Evolutionary conservation across 1,140 invertebrate species (phyloP).

Genomic region (Hormaphis cornu): DNA sequence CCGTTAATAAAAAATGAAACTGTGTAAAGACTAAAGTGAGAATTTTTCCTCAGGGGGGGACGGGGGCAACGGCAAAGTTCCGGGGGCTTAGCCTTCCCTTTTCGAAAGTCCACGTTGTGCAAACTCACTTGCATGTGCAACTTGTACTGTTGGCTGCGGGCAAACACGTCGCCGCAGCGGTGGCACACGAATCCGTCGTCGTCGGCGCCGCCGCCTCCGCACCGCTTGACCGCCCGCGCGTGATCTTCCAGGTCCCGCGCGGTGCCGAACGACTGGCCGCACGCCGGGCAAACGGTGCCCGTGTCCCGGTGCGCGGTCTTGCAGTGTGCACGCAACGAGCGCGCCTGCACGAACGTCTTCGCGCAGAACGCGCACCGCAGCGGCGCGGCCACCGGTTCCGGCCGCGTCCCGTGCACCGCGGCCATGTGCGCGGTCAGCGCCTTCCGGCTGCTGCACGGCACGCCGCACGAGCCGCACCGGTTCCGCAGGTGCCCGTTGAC

Average conservation of each 20-base stretch:
- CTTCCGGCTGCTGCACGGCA: conserved; percentile 16
- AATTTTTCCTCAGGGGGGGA: too few relatives aligned
- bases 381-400: neutral
- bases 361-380: neutral
- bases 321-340: conserved; percentile 5
- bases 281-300: neutral
- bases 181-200: conserved; percentile 2
- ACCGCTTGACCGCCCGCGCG: neutral
- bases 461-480: neutral
- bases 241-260: neutral
- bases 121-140: conserved; percentile 16
- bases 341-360: conserved; percentile 22
- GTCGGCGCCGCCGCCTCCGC: too few relatives aligned
- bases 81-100: too few relatives aligned
- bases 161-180: conserved; percentile 1
- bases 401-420: neutral
- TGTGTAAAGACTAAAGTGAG: too few relatives aligned
- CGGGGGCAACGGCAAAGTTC: too few relatives aligned
- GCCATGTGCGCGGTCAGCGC: neutral
- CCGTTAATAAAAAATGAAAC: too few relatives aligned
- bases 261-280: neutral
- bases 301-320: neutral
- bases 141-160: conserved; percentile 7
- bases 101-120: too few relatives aligned
- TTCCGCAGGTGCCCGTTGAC: conserved; percentile 1